These are phyloP conservation scores for Pandemis cinnamomeana DNA, from an alignment of 2,888 invertebrate genomes.

Conservation along the genomic window DNA sequence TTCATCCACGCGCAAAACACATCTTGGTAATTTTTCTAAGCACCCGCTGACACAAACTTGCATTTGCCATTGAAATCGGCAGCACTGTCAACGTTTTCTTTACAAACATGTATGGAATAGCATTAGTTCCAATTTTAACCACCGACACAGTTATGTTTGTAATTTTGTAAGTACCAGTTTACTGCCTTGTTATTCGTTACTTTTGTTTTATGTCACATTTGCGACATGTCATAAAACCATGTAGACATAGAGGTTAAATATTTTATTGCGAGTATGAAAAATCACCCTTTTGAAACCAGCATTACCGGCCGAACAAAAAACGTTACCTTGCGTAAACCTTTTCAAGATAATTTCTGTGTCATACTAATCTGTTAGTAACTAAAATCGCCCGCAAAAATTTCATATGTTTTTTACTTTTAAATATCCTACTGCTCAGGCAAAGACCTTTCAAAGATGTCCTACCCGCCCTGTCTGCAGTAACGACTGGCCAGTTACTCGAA, in stretches of 20 bases:
- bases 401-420: too few relatives aligned
- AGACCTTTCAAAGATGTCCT: too few relatives aligned
- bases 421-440: too few relatives aligned
- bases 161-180: slow-evolving; percentile 29
- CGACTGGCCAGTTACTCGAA: too few relatives aligned
- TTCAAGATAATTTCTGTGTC: too few relatives aligned
- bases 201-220: slow-evolving; percentile 35
- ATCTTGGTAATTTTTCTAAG: slow-evolving; percentile 4
- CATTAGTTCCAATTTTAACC: slow-evolving; percentile 4
- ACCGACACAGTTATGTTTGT: slow-evolving; percentile 20
- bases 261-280: slow-evolving; percentile 26
- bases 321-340: too few relatives aligned
- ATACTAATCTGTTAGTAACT: too few relatives aligned
- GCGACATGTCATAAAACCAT: slow-evolving; percentile 33
- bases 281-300: background rate
- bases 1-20: background rate
- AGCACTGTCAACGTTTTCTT: background rate
- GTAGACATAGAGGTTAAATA: slow-evolving; percentile 22
- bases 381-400: too few relatives aligned
- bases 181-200: slow-evolving; percentile 37
- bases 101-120: background rate
- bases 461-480: too few relatives aligned
- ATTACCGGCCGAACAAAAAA: background rate
- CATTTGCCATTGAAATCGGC: background rate
- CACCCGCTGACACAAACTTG: background rate